Evolutionary conservation across 2,888 invertebrate species (phyloP), one percentile per base, ranked within the genome.

Genomic region (Tricholauxania praeusta): DNA sequence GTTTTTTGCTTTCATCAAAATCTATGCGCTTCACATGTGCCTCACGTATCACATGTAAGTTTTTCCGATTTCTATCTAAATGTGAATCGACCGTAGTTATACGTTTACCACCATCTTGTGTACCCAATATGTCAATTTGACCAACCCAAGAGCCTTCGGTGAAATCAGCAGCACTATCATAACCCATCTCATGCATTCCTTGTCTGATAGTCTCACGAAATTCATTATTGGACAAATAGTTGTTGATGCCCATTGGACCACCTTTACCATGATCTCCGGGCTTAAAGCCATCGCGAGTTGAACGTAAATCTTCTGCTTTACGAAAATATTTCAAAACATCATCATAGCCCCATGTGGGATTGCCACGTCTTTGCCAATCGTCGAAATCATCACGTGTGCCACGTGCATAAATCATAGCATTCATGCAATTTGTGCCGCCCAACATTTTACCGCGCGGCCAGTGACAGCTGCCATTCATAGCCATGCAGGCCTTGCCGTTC

Each of bases 41-140:
- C 68, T 91, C 88, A 52, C 90, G 90, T 48, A 91, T 87, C 0
- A 93, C 88, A 76, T 89, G 89, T 6, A 93, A 81, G 82, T 93
- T 93, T 19, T 83, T 80, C 1, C 91, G 85, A 15, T 90, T 83
- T 77, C 89, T 89, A 87, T 72, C 86, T 82, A 95, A 87, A 82
- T 92, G 95, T 0, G 93, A 94, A 82, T 92, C 92, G 12, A 93
- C 93, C 0, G 94, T 91, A 82, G 94, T 95, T 82, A 94, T 93
- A 72, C 95, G 89, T 0, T 91, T 93, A 0, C 96, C 96, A 63
- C 94, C 90, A 57, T 96, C 89, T 78, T 95, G 93, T 0, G 95
- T 96, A n/a, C 93, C 94, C 88, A 96, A 93, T 2, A 94, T 92
- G 79, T 96, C 87, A 92, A 95, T 95, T 82, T 96, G 96, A 12